Conservation (phyloP, 2,113 vertebrate species). For the Brachyistius frenatus region DNA sequence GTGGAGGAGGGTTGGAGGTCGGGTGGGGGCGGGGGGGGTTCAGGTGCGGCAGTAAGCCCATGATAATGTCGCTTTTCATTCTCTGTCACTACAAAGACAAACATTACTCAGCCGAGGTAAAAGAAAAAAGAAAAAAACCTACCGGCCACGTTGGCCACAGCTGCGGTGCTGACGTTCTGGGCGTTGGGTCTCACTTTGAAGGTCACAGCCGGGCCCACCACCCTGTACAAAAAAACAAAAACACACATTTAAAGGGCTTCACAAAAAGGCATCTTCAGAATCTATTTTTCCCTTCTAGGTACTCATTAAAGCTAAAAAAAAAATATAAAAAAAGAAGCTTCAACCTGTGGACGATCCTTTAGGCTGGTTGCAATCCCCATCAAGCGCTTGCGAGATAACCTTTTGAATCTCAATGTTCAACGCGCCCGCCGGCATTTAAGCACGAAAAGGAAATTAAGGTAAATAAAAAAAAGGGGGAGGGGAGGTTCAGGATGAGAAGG, state of each 20-base stretch:
- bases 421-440: slow-evolving; percentile 54
- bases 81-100: slow-evolving; percentile 42
- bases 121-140: slow-evolving; percentile 58
- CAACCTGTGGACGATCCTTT: slow-evolving; percentile 58
- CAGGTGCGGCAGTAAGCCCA: slow-evolving; percentile 55
- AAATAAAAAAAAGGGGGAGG: slow-evolving; percentile 11
- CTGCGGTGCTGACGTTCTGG: slow-evolving; percentile 89
- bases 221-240: slow-evolving; percentile 82
- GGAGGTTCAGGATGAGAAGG: neutral
- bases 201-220: slow-evolving; percentile 93
- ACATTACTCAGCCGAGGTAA: slow-evolving; percentile 40
- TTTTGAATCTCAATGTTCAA: slow-evolving; percentile 68
- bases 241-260: slow-evolving; percentile 34
- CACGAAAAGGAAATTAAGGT: slow-evolving; percentile 17
- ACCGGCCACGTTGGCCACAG: slow-evolving; percentile 89
- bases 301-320: slow-evolving; percentile 51
- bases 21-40: slow-evolving; percentile 7
- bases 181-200: slow-evolving; percentile 90
- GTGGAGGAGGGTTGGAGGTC: too few species aligned
- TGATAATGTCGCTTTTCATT: slow-evolving; percentile 41
- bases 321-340: slow-evolving; percentile 7
- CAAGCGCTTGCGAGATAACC: slow-evolving; percentile 56
- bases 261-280: slow-evolving; percentile 33
- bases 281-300: slow-evolving; percentile 14
- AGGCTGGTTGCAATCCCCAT: slow-evolving; percentile 62